phyloP scores from a whole-genome alignment of 2,888 invertebrate species.

The Lampropteryx suffumata region DNA sequence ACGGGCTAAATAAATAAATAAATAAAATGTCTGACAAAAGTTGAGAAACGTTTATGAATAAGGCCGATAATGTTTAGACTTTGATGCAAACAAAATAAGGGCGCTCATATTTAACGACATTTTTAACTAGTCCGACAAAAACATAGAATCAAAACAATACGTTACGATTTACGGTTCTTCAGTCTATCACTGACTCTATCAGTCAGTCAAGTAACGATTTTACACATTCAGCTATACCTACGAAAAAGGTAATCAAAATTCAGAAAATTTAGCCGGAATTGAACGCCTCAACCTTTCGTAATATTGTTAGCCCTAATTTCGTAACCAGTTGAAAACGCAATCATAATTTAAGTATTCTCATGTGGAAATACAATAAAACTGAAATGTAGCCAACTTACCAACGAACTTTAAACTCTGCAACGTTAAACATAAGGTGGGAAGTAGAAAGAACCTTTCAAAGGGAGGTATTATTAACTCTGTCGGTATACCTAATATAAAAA shows the following conservation, averaged over 20 bases:
- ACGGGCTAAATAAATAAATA: no score
- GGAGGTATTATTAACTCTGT: conserved; percentile 27
- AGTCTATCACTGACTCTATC: no score
- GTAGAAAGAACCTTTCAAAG: neutral
- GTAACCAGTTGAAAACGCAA: conserved; percentile 27
- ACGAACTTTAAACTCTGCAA: neutral
- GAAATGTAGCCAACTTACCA: conserved; percentile 18
- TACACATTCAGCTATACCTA: neutral
- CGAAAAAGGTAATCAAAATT: conserved; percentile 1
- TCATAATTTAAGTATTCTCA: conserved; percentile 27
- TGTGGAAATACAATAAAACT: conserved; percentile 27
- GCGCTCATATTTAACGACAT: no score
- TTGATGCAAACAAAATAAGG: no score
- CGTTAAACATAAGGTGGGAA: conserved; percentile 2
- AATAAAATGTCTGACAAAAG: no score
- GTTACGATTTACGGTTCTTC: no score
- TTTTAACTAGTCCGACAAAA: no score
- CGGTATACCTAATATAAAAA: conserved; percentile 32
- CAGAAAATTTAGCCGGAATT: conserved; percentile 3
- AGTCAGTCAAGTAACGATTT: no score
- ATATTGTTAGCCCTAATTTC: conserved; percentile 20
- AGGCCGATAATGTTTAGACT: no score
- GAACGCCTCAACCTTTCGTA: conserved; percentile 1
- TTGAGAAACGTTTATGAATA: no score
- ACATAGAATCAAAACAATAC: no score